These are phyloP conservation scores for Phalanger gymnotis DNA, from an alignment of 2,797 vertebrate genomes.

Conservation along the genomic window DNA sequence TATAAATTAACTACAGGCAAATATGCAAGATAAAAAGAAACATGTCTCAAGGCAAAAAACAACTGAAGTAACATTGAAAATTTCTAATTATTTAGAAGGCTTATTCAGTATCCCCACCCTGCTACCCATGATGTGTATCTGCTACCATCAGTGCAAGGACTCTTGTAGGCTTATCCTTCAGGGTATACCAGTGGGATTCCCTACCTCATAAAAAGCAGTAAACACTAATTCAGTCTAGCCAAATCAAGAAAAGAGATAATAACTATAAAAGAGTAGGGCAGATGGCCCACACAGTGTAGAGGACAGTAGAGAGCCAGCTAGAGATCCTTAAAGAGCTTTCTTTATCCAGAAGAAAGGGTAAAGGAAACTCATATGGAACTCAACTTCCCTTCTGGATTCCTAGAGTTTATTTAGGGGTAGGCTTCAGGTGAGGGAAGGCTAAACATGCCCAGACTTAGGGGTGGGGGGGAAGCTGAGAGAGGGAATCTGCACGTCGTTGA, in stretches of 20 bases:
- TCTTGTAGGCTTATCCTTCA: not conserved
- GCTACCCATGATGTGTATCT: not conserved
- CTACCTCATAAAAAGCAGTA: not conserved
- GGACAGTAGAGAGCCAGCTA: not conserved
- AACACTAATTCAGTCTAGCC: not conserved
- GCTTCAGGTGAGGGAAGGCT: not conserved
- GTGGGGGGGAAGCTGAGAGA: accelerated
- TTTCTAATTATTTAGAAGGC: not conserved
- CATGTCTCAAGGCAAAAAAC: not conserved
- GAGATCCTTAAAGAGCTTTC: not conserved
- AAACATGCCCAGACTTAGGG: not conserved
- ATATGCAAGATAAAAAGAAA: not conserved
- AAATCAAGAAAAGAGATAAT: not conserved
- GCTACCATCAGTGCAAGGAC: not conserved
- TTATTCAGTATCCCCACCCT: not conserved
- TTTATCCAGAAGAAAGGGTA: not conserved
- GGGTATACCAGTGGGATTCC: not conserved
- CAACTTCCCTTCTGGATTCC: not conserved
- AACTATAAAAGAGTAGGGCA: not conserved
- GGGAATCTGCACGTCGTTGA: not conserved
- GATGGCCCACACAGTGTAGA: not conserved
- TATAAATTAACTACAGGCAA: not conserved
- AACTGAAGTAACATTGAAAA: not conserved
- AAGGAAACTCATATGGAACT: not conserved
- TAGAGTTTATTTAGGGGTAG: not conserved